Evolutionary conservation across 2,888 invertebrate genomes (phyloP), one percentile per base, ranked within the genome.

Genomic region (Pseudococcus longispinus): DNA sequence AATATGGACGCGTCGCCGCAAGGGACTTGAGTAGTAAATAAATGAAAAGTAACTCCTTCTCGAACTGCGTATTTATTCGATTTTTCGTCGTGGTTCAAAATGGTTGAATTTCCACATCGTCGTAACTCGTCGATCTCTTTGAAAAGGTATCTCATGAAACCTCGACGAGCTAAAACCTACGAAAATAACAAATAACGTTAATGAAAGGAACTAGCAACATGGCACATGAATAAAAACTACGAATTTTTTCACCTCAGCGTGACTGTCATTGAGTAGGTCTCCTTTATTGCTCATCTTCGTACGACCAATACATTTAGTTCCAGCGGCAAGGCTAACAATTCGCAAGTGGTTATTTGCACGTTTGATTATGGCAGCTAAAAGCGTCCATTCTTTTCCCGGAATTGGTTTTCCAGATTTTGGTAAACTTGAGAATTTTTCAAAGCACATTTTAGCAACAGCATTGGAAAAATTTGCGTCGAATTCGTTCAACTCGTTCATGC

Each of bases 1-100:
- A 95, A 93, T 89, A 98, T 98, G 23, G 97, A 95, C 18, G 97
- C 97, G 93, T 98, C 98, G 0, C 98, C 98, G 91, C 98, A 98
- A 23, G 98, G 98, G 60, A 95, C 93, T 90, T 96, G 96, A 84
- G 96, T 96, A 44, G 95, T 94, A 90, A 95, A 96, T 90, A 98
- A 95, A 90, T 97, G 95, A 91, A 96, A 97, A 42, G 93, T 92
- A 37, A 96, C 90, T 60, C 92, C 91, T 4, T 92, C 89, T 89
- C 92, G 93, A 0, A 96, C 88, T 87, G 90, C 89, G 89, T 93
- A 93, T 88, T 90, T 90, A n/a, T 89, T 88, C 11, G 32, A 29
- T 9, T 44, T 18, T 5, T 77, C 84, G 9, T 46, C n/a, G 3
- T 13, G 15, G n/a, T 13, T 3, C 4, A 87, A 44, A 37, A 90